Evolutionary conservation across 2,113 vertebrate genomes (phyloP).

Genomic region (Eurypyga helias): DNA sequence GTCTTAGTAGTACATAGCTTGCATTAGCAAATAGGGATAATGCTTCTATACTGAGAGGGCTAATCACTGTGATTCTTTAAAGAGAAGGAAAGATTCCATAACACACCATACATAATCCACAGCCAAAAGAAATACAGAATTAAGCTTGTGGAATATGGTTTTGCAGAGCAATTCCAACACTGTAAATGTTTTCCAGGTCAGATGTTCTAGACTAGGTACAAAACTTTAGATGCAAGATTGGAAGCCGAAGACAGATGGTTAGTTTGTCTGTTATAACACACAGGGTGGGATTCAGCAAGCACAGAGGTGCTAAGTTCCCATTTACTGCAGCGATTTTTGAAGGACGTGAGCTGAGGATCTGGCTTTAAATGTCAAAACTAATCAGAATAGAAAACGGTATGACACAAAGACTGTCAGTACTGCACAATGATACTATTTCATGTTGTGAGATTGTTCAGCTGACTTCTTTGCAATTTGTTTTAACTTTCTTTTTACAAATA

Average conservation of each 20-base stretch:
- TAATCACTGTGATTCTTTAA: neutral
- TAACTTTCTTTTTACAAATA: neutral
- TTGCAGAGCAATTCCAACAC: neutral
- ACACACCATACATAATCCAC: neutral
- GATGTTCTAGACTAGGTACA: neutral
- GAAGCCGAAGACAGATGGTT: neutral
- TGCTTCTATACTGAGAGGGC: neutral
- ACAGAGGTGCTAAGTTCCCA: neutral
- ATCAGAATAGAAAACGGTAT: neutral
- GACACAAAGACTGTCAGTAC: neutral
- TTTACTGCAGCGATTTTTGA: neutral
- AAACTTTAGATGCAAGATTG: neutral
- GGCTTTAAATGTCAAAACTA: neutral
- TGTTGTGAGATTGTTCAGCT: neutral
- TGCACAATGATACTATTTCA: neutral
- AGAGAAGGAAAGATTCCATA: neutral
- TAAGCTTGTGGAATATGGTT: neutral
- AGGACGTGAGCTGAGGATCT: neutral
- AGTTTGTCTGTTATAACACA: neutral
- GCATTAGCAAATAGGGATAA: neutral
- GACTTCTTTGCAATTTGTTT: neutral
- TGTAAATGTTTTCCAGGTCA: neutral
- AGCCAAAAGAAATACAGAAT: neutral
- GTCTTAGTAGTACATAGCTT: neutral
- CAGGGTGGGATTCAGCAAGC: neutral